Base-by-base conservation (phyloP, 2,888 invertebrate species). In the Lepidonotus clava region DNA sequence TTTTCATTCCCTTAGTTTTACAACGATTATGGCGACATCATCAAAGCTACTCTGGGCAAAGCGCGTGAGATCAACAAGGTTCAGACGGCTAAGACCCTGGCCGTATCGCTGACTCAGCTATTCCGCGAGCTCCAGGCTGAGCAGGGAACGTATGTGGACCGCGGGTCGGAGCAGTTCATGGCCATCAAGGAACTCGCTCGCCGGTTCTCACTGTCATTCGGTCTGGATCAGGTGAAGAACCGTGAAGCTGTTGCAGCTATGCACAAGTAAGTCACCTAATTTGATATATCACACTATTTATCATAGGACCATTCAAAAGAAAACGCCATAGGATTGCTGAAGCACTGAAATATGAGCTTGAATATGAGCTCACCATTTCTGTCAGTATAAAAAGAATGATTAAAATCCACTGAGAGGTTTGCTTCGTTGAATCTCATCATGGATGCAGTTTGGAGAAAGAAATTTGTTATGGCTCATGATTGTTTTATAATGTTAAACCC, bases 1-100 rank as follows among this genome's bases (percentile, higher is more conserved):
- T 66, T 66, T 21, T 66, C 14, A 8, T 66, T 6, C 6, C 24
- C 24, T 1, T 94, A 97, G 96, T 98, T 98, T 94, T 98, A 98
- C 95, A 98, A 98, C 94, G 98, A 99, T 95, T 99, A 98, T 95
- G 99, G 99, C 83, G 99, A 99, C 95, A 99, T 99, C 97, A 95
- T 99, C 90, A 99, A 99, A 95, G 97, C 98, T 51, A 98, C 99
- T 14, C 95, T 99, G 91, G 97, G 97, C 91, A 99, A 99, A 95
- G 98, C 98, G 18, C 96, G 99, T 90, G 99, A 99, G 95, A 98
- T 99, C 91, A 98, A 98, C 95, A 99, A 98, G 95, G 97, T 98
- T 61, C 97, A 97, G 94, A 99, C 98, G 94, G 98, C 99, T 8
- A 96, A 98, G 90, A 98, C 98, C 1, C 97, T 99, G 96, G 96